Evolutionary conservation across 2,797 vertebrate species (phyloP).

Genomic region (Huso huso): DNA sequence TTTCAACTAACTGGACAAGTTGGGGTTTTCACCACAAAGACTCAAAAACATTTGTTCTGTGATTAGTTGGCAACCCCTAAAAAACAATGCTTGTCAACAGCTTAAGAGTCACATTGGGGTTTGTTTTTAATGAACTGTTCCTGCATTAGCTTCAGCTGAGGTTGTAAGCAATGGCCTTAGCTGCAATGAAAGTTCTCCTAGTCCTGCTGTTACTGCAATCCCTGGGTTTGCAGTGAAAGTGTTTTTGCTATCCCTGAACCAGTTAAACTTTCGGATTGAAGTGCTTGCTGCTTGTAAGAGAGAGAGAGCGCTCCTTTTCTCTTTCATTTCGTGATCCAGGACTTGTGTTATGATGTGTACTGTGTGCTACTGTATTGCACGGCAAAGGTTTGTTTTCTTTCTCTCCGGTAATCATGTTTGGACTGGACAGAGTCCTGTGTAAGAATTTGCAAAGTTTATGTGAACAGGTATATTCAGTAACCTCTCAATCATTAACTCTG

Average conservation of each 20-base stretch:
- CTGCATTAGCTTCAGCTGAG: background rate
- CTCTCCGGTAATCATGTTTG: too few species aligned
- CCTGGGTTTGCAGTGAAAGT: background rate
- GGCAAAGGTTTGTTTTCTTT: constrained; percentile 30
- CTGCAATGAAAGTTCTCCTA: constrained; percentile 4
- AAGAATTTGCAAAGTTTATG: too few species aligned
- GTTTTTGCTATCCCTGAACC: too few species aligned
- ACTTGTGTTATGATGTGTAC: constrained; percentile 55
- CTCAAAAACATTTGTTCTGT: background rate
- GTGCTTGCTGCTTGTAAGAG: too few species aligned
- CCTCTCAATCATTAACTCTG: too few species aligned
- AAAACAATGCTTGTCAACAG: background rate
- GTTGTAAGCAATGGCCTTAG: too few species aligned
- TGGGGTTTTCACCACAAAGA: too few species aligned
- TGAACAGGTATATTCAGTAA: too few species aligned
- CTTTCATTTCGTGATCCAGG: constrained; percentile 54
- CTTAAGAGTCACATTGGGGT: constrained; percentile 6
- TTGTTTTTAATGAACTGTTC: constrained; percentile 1
- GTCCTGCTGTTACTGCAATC: constrained; percentile 1
- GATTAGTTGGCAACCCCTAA: background rate
- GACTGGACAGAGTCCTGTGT: too few species aligned
- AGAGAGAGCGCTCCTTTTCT: constrained; percentile 43
- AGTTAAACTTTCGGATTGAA: too few species aligned
- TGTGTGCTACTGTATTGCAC: constrained; percentile 48
- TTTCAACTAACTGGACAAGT: too few species aligned